Evolutionary conservation across 2,797 vertebrate species (phyloP).

Genomic region (Oreochromis mossambicus): DNA sequence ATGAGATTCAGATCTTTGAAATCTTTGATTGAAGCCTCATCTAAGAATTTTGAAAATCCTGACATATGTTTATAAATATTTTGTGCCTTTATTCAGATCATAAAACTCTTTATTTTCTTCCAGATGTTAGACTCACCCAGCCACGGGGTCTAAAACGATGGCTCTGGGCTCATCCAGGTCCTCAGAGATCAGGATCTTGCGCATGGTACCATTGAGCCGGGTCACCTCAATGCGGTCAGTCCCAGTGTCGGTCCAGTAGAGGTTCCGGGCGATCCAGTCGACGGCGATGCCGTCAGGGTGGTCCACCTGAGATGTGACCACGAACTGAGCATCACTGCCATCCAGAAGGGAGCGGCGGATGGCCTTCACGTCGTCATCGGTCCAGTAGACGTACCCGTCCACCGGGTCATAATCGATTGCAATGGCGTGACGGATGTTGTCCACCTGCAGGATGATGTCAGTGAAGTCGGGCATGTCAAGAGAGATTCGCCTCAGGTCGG

Average conservation of each 20-base stretch:
- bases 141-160: constrained; percentile 91
- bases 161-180: constrained; percentile 94
- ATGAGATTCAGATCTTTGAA: neutral
- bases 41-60: neutral
- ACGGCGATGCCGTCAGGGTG: constrained; percentile 96
- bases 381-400: constrained; percentile 94
- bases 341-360: constrained; percentile 88
- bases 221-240: constrained; percentile 97
- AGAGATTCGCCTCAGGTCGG: constrained; percentile 91
- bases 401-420: constrained; percentile 95
- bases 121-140: constrained; percentile 75
- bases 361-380: constrained; percentile 91
- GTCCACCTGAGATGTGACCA: constrained; percentile 90
- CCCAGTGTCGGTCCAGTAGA: constrained; percentile 97
- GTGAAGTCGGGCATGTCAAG: constrained; percentile 96
- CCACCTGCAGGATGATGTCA: constrained; percentile 88
- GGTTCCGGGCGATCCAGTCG: constrained; percentile 94
- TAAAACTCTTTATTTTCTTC: neutral
- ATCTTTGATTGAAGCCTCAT: neutral
- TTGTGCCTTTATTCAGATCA: neutral
- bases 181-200: constrained; percentile 94
- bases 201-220: constrained; percentile 93
- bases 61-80: neutral
- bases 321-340: constrained; percentile 86
- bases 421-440: constrained; percentile 95